Conservation (phyloP, 2,888 invertebrate species). For the Cheilosia impressa region DNA sequence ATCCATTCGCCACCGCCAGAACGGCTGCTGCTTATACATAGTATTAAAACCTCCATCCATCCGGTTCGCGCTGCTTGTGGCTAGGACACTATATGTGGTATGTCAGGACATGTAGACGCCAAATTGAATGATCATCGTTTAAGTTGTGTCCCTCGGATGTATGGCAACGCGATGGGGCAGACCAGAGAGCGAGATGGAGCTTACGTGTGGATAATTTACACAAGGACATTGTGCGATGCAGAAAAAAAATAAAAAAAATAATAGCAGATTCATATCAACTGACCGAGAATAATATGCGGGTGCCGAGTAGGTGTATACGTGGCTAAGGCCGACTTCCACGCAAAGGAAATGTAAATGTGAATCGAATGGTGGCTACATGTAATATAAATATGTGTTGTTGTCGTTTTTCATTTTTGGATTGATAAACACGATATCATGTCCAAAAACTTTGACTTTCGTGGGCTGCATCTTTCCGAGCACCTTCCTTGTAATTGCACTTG, state of each 20-base stretch:
- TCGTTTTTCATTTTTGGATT: not conserved
- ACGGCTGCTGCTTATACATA: conserved; percentile 53
- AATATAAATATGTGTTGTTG: not conserved
- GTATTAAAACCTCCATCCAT: conserved; percentile 50
- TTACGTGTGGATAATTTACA: conserved; percentile 60
- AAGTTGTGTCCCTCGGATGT: conserved; percentile 52
- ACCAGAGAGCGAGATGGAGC: conserved; percentile 19
- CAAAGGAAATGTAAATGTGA: conserved; percentile 4
- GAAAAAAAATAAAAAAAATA: conserved; percentile 1
- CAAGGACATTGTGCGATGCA: conserved; percentile 39
- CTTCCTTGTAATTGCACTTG: no score
- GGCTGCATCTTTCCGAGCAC: not conserved
- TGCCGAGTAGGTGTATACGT: not conserved
- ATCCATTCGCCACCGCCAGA: conserved; percentile 22
- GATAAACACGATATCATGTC: not conserved
- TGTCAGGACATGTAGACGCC: conserved; percentile 74
- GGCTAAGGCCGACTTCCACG: conserved; percentile 26
- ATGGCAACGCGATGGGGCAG: conserved; percentile 12
- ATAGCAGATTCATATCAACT: conserved; percentile 34
- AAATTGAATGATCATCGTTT: conserved; percentile 74
- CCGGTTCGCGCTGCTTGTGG: conserved; percentile 64
- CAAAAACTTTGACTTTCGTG: not conserved
- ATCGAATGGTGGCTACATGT: not conserved
- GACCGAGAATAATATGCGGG: conserved; percentile 12
- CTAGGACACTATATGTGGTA: conserved; percentile 71